Conservation (phyloP, 2,888 invertebrate genomes). For the Labia minor region DNA sequence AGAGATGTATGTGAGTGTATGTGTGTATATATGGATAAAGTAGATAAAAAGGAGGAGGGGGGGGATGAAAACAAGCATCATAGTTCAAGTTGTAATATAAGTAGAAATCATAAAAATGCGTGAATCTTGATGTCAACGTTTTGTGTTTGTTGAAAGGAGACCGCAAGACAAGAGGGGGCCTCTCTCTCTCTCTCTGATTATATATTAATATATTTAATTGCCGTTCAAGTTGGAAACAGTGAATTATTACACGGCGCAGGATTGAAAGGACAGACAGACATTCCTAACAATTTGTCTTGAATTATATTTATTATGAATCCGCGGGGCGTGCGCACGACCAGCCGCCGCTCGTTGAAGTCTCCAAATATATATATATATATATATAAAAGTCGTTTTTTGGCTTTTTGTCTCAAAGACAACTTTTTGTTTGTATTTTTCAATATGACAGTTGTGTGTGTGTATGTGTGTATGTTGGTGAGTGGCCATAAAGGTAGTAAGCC, state of each 20-base stretch:
- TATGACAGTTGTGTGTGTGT: neutral
- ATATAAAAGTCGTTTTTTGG: neutral
- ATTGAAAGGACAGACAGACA: slow-evolving; percentile 8
- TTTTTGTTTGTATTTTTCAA: neutral
- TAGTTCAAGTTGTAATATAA: slow-evolving; percentile 1
- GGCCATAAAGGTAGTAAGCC: slow-evolving; percentile 13
- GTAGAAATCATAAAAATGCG: slow-evolving; percentile 13
- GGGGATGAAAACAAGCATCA: too few relatives aligned
- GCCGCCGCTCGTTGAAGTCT: neutral
- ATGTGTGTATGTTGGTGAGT: neutral
- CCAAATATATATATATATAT: neutral
- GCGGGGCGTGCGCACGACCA: neutral
- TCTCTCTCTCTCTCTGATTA: neutral
- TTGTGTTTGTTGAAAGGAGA: neutral
- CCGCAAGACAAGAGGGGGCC: slow-evolving; percentile 6
- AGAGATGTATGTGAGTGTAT: too few relatives aligned
- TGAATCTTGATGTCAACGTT: neutral
- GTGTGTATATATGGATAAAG: too few relatives aligned
- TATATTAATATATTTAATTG: slow-evolving; percentile 13
- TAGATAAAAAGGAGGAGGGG: too few relatives aligned
- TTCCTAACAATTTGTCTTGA: slow-evolving; percentile 13
- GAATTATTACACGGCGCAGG: slow-evolving; percentile 1
- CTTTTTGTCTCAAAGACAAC: neutral
- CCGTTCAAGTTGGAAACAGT: neutral
- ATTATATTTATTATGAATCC: slow-evolving; percentile 13